Conservation (phyloP, 1,140 invertebrate species). For the Coelopa frigida region DNA sequence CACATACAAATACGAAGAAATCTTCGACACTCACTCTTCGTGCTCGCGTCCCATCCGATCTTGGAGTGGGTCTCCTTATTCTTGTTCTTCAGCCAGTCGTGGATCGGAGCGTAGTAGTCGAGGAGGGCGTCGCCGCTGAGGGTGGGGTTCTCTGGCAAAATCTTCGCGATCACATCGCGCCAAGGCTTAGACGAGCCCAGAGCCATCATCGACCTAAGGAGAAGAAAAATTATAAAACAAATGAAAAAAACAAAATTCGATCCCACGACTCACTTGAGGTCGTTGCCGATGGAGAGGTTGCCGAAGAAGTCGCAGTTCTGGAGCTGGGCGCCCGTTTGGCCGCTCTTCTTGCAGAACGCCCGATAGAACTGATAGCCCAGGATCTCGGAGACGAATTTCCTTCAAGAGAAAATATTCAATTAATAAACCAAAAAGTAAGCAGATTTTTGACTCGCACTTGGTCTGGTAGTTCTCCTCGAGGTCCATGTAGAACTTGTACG, state of each 20-base stretch:
- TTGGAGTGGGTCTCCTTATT: conserved; percentile 24
- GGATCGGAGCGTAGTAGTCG: conserved; percentile 43
- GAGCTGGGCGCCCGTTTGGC: conserved; percentile 46
- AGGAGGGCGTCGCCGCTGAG: conserved; percentile 45
- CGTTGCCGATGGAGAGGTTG: conserved; percentile 44
- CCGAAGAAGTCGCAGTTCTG: conserved; percentile 56
- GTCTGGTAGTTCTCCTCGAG: conserved; percentile 36
- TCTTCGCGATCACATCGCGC: conserved; percentile 48
- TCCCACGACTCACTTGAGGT: conserved; percentile 42
- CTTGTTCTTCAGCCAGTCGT: conserved; percentile 36
- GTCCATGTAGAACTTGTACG: conserved; percentile 42
- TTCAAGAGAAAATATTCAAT: conserved; percentile 6
- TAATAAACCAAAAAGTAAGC: not conserved
- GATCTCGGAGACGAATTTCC: conserved; percentile 38
- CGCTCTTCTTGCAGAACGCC: conserved; percentile 52
- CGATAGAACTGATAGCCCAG: conserved; percentile 50
- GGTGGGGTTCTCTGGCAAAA: conserved; percentile 47
- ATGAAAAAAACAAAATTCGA: not conserved
- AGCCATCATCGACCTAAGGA: conserved; percentile 47
- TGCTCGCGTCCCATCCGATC: conserved; percentile 33
- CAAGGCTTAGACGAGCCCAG: conserved; percentile 53
- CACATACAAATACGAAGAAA: no score
- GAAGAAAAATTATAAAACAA: not conserved
- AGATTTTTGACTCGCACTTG: conserved; percentile 20
- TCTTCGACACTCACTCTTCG: conserved; percentile 28